A percentile compares a stretch with the other conserved stretches of the same genome.
phyloP scores from a whole-genome alignment of 1,140 invertebrate genomes.

The Battus philenor region DNA sequence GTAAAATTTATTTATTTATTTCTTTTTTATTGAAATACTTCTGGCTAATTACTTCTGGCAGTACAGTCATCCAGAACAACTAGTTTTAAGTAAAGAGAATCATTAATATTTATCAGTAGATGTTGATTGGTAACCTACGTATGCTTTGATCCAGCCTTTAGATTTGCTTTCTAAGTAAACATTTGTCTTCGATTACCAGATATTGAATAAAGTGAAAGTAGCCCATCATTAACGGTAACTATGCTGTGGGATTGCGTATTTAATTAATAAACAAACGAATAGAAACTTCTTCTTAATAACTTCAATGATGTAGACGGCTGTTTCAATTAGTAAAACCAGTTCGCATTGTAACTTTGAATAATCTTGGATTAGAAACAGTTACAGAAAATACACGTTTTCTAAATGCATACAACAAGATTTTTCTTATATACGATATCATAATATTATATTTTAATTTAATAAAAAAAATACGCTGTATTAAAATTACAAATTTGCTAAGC shows the following conservation, averaged over 20 bases:
- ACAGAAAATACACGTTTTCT: too few species aligned
- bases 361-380: background rate
- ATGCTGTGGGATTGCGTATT: conserved; percentile 1
- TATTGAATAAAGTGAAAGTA: conserved; percentile 13
- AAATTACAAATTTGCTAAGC: background rate
- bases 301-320: background rate
- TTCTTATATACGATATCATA: too few species aligned
- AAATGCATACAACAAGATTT: too few species aligned
- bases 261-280: background rate
- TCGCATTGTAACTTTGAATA: background rate
- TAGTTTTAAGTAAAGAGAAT: too few species aligned
- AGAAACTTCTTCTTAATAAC: conserved; percentile 12
- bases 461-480: too few species aligned
- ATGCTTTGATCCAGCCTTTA: too few species aligned
- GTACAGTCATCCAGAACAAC: too few species aligned
- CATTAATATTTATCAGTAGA: too few species aligned
- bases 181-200: conserved; percentile 7
- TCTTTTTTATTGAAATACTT: too few species aligned
- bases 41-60: too few species aligned
- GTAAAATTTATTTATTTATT: too few species aligned
- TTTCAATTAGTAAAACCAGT: background rate
- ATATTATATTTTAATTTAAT: background rate
- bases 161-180: conserved; percentile 9
- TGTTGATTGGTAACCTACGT: too few species aligned
- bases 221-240: background rate